Base-by-base conservation (phyloP, 2,888 invertebrate species). In the Tortrix viridana region DNA sequence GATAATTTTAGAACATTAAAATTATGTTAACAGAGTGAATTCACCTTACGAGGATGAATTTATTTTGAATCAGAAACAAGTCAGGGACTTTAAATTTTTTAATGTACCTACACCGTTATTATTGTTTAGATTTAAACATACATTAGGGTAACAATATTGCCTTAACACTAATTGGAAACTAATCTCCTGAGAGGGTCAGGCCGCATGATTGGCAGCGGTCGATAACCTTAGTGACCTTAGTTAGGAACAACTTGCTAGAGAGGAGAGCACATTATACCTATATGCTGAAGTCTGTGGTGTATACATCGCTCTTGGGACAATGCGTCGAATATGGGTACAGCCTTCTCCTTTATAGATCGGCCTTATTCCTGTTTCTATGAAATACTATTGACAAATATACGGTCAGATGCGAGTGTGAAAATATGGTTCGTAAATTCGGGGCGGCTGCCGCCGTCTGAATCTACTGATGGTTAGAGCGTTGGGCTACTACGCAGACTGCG, bases 91-190 rank as follows among this genome's bases (percentile, higher is more conserved):
- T 32, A 26, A 26, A 26, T 9, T 12, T 7, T 12, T 32, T 1
- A 12, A 12, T 19, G 12, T 9, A 41, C 4, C n/a, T 38, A 44
- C 19, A 19, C 7, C 9, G 19, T 19, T 44, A 9, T 18, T 19
- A 7, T 12, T 7, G 44, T 44, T 18, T 7, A 44, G 5, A 18
- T 16, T 48, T 12, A 0, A 22, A 14, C 6, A 6, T n/a, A n/a
- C 9, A n/a, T n/a, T 4, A 46, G 19, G 12, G 22, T 18, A 55
- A 44, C 32, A n/a, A 16, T 48, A 23, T 38, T n/a, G 53, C 14
- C 53, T 54, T 26, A 60, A 38, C 60, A 65, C 62, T 66, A 70
- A 71, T 69, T 71, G 68, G 67, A 67, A 67, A 66, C 67, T 66
- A 58, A 69, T 65, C 69, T 61, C 50, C 38, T 55, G 63, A 53